Conservation (phyloP, 2,888 invertebrate species). For the Drosophila setosimentum region DNA sequence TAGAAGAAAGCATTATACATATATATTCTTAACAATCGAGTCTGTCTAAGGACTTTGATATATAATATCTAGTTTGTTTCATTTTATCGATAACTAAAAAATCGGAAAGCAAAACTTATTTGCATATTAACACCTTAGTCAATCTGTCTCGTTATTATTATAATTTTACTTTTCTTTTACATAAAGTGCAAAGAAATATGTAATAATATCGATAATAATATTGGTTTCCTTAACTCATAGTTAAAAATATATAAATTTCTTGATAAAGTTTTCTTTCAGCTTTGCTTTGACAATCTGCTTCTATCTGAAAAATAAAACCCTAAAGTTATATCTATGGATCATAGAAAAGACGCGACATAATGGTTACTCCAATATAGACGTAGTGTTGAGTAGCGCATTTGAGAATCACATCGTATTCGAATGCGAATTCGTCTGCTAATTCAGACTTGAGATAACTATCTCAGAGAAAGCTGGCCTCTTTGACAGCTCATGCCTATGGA, state of each 20-base stretch:
- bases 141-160: background rate
- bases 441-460: background rate
- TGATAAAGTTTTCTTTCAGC: background rate
- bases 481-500: constrained; percentile 41
- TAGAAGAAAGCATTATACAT: background rate
- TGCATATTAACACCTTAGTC: too few species aligned
- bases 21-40: background rate
- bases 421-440: constrained; percentile 1
- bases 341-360: too few species aligned
- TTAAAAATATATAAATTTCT: background rate
- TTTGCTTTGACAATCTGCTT: background rate
- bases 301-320: too few species aligned
- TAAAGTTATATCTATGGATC: too few species aligned
- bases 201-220: background rate
- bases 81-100: background rate
- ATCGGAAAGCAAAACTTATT: too few species aligned
- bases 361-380: too few species aligned
- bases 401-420: background rate
- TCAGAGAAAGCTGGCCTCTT: background rate
- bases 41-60: background rate
- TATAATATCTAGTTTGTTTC: background rate
- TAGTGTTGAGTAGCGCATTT: constrained; percentile 40
- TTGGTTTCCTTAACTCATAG: background rate
- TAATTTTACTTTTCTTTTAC: background rate
- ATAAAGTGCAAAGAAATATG: background rate